These are phyloP conservation scores for Hylaeus anthracinus DNA, from an alignment of 1,140 invertebrate species.

Conservation along the genomic window DNA sequence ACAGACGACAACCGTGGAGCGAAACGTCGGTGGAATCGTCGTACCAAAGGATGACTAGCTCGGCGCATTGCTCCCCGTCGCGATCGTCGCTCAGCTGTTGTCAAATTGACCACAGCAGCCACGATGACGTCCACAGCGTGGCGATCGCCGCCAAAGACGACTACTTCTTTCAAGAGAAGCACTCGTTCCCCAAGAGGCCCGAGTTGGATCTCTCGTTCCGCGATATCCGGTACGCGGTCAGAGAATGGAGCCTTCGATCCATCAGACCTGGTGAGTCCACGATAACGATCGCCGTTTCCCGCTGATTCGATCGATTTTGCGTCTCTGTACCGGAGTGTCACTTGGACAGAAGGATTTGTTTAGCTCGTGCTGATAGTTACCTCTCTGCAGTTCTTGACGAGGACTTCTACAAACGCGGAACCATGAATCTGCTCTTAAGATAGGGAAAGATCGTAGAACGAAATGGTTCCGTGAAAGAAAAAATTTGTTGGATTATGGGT, in stretches of 20 bases:
- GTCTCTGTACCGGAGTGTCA: too few relatives aligned
- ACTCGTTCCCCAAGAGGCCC: conserved; percentile 76
- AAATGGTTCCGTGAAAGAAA: too few relatives aligned
- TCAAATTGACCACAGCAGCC: conserved; percentile 53
- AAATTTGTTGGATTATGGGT: too few relatives aligned
- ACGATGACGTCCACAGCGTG: conserved; percentile 67
- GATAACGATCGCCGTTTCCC: too few relatives aligned
- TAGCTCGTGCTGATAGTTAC: too few relatives aligned
- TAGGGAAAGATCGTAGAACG: too few relatives aligned
- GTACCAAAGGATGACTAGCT: conserved; percentile 21
- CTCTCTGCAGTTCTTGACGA: too few relatives aligned
- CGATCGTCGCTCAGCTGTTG: conserved; percentile 58
- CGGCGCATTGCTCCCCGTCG: conserved; percentile 46
- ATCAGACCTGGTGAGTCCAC: conserved; percentile 68
- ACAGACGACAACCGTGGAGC: background rate
- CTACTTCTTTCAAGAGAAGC: conserved; percentile 75
- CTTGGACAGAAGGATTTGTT: too few relatives aligned
- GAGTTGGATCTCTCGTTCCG: conserved; percentile 74
- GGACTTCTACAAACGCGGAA: too few relatives aligned
- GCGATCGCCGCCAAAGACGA: conserved; percentile 69
- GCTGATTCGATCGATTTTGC: too few relatives aligned
- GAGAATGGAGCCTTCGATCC: conserved; percentile 71
- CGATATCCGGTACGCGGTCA: conserved; percentile 73
- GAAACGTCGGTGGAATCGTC: background rate
- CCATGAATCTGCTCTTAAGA: too few relatives aligned